Evolutionary conservation across 2,888 invertebrate genomes (phyloP).

Genomic region (Harpagoxenus sublaevis): DNA sequence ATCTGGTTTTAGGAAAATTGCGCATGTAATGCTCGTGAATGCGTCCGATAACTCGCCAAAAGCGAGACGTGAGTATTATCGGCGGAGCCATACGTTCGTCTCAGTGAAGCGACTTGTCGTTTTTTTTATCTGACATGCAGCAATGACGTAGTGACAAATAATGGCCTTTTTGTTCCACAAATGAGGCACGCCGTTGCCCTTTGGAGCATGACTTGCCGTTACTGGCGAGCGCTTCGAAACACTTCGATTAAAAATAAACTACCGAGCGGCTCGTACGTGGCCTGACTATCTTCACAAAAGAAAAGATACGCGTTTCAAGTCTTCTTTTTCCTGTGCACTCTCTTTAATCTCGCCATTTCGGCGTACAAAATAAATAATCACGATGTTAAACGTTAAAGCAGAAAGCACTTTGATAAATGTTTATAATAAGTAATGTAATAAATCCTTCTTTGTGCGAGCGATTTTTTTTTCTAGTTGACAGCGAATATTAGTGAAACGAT

Average conservation of each 20-base stretch:
- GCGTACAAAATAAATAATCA: constrained; percentile 34
- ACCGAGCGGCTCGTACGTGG: constrained; percentile 41
- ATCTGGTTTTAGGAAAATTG: constrained; percentile 30
- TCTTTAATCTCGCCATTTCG: constrained; percentile 26
- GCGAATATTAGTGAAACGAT: neutral
- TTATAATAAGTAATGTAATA: neutral
- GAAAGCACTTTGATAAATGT: constrained; percentile 17
- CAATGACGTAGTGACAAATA: constrained; percentile 68
- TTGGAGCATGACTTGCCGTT: constrained; percentile 67
- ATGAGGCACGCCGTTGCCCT: constrained; percentile 62
- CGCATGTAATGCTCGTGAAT: neutral
- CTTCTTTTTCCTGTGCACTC: neutral
- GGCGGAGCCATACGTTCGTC: neutral
- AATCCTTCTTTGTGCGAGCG: neutral
- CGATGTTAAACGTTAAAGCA: constrained; percentile 33
- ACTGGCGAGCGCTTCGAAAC: constrained; percentile 53
- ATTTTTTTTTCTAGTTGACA: constrained; percentile 13
- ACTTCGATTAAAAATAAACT: constrained; percentile 73
- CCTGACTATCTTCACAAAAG: constrained; percentile 43
- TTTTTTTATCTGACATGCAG: constrained; percentile 27
- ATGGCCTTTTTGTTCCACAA: constrained; percentile 69
- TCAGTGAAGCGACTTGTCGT: constrained; percentile 42
- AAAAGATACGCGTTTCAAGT: constrained; percentile 25
- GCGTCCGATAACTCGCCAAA: neutral
- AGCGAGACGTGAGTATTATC: constrained; percentile 26